phyloP scores from a whole-genome alignment of 2,113 vertebrate species.

The Phainopepla nitens region DNA sequence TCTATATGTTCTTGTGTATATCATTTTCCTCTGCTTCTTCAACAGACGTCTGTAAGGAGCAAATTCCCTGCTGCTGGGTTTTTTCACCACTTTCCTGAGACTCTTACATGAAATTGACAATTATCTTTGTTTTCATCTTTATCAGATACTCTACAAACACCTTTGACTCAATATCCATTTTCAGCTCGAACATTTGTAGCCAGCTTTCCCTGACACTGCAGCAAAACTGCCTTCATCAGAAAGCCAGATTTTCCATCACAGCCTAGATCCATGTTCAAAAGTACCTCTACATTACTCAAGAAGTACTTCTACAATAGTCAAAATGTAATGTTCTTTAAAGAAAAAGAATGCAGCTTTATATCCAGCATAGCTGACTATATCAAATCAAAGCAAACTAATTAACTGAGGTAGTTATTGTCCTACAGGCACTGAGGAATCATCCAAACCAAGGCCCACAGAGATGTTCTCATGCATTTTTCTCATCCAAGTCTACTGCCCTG shows the following conservation, averaged over 20 bases:
- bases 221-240: not conserved
- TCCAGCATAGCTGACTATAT: not conserved
- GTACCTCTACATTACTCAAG: not conserved
- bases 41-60: not conserved
- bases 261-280: not conserved
- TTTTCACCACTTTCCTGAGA: not conserved
- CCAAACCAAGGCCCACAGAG: not conserved
- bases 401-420: too few species aligned
- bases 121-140: not conserved
- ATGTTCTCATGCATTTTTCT: not conserved
- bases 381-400: not conserved
- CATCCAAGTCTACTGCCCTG: not conserved
- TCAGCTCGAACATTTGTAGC: not conserved
- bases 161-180: not conserved
- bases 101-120: not conserved
- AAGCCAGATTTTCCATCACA: not conserved
- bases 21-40: not conserved
- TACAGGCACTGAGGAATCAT: not conserved
- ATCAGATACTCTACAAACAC: not conserved
- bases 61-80: not conserved
- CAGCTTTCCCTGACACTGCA: not conserved
- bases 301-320: not conserved
- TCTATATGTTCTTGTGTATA: not conserved
- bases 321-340: not conserved
- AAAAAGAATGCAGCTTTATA: not conserved